Conservation (phyloP, 2,888 invertebrate genomes). For the Hoplodrina ambigua region DNA sequence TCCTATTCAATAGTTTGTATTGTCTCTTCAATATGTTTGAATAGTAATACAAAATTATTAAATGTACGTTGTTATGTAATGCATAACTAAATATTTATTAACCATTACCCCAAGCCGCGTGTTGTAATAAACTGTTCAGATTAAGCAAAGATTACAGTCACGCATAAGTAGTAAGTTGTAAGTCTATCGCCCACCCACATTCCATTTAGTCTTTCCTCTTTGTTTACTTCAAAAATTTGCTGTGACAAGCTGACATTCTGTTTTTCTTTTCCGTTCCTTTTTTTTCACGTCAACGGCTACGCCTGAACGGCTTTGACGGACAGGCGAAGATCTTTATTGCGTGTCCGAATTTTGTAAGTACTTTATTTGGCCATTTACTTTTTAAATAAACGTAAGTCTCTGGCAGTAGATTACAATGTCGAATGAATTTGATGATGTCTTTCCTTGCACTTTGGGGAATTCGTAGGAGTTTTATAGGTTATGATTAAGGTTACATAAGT, state of each 20-base stretch:
- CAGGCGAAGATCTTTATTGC: constrained; percentile 22
- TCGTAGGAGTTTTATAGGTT: no score
- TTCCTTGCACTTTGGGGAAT: no score
- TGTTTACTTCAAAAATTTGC: constrained; percentile 31
- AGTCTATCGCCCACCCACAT: constrained; percentile 39
- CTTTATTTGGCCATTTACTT: constrained; percentile 3
- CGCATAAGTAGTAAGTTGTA: constrained; percentile 33
- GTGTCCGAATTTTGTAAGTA: constrained; percentile 8
- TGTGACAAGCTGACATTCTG: constrained; percentile 19
- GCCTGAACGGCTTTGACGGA: constrained; percentile 20
- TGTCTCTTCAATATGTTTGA: no score
- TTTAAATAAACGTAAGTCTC: not conserved
- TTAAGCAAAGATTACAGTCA: constrained; percentile 47
- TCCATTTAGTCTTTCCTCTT: constrained; percentile 22
- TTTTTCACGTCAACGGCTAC: constrained; percentile 1
- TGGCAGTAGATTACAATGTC: not conserved
- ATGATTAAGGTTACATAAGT: no score
- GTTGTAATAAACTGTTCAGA: constrained; percentile 26
- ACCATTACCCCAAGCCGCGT: not conserved
- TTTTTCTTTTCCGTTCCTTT: constrained; percentile 9
- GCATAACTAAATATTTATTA: constrained; percentile 12
- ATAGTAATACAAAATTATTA: not conserved
- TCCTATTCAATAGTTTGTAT: no score
- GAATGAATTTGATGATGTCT: no score
- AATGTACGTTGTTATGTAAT: not conserved